Conservation (phyloP, 2,888 invertebrate species). For the Stratiomys singularior region DNA sequence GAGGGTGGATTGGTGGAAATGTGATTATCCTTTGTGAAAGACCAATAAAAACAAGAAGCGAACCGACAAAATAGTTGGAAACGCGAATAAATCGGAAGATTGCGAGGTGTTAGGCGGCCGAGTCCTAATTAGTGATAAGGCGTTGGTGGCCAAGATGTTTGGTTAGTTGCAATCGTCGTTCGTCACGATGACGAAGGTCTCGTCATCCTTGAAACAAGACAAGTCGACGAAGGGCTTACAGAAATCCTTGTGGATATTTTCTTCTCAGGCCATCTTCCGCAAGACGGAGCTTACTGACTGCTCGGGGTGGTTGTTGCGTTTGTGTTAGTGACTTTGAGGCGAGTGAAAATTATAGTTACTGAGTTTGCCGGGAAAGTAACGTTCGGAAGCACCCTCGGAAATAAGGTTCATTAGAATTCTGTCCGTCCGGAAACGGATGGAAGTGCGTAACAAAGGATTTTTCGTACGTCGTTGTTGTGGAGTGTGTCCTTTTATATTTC, state of each 20-base stretch:
- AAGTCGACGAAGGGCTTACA: not conserved
- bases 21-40: slow-evolving; percentile 40
- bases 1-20: slow-evolving; percentile 38
- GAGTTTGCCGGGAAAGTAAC: too few species aligned
- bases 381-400: too few species aligned
- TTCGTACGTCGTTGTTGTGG: too few species aligned
- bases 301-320: not conserved
- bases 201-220: not conserved
- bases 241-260: not conserved
- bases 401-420: not conserved
- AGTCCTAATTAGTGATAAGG: slow-evolving; percentile 47
- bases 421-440: too few species aligned
- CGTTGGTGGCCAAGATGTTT: slow-evolving; percentile 41
- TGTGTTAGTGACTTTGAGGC: not conserved
- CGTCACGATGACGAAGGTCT: slow-evolving; percentile 6
- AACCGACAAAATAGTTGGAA: slow-evolving; percentile 6
- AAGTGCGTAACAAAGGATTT: too few species aligned
- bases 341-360: not conserved
- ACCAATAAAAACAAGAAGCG: not conserved
- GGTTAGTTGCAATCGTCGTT: slow-evolving; percentile 27
- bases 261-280: not conserved
- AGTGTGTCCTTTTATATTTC: too few species aligned
- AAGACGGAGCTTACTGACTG: not conserved
- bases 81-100: slow-evolving; percentile 9
- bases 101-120: not conserved